Conservation (phyloP, 1,140 invertebrate species). For the Tetragnatha versicolor region DNA sequence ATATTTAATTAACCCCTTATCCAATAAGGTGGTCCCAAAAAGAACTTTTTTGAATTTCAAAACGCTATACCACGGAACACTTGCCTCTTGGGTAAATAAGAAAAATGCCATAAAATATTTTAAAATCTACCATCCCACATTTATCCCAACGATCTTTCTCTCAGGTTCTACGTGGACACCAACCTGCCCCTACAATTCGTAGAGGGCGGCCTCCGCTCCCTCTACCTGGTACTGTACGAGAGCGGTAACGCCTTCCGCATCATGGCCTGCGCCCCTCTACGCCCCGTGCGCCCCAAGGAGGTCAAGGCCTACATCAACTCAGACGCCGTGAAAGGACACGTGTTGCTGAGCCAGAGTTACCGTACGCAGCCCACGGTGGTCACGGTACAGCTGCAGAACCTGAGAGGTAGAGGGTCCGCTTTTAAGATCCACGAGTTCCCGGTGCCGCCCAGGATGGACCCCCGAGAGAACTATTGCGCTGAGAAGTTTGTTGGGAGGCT, state of each 20-base stretch:
- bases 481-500: slow-evolving; percentile 62
- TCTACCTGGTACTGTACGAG: slow-evolving; percentile 87
- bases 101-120: not conserved
- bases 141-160: not conserved
- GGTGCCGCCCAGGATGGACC: slow-evolving; percentile 58
- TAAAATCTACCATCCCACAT: not conserved
- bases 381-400: slow-evolving; percentile 74
- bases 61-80: not conserved
- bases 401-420: slow-evolving; percentile 65
- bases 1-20: too few relatives aligned
- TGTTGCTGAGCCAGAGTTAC: slow-evolving; percentile 77
- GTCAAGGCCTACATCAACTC: slow-evolving; percentile 76
- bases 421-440: slow-evolving; percentile 69
- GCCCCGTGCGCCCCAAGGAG: slow-evolving; percentile 61
- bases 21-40: too few relatives aligned
- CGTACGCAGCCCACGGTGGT: slow-evolving; percentile 84
- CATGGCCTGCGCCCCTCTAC: slow-evolving; percentile 83
- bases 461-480: slow-evolving; percentile 62
- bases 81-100: too few relatives aligned
- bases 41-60: too few relatives aligned
- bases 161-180: slow-evolving; percentile 58
- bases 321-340: slow-evolving; percentile 79
- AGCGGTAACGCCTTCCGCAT: slow-evolving; percentile 78
- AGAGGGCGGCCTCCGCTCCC: slow-evolving; percentile 70
- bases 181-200: slow-evolving; percentile 67